Evolutionary conservation across 2,797 vertebrate genomes (phyloP).

Genomic region (Gobionotothen gibberifrons): DNA sequence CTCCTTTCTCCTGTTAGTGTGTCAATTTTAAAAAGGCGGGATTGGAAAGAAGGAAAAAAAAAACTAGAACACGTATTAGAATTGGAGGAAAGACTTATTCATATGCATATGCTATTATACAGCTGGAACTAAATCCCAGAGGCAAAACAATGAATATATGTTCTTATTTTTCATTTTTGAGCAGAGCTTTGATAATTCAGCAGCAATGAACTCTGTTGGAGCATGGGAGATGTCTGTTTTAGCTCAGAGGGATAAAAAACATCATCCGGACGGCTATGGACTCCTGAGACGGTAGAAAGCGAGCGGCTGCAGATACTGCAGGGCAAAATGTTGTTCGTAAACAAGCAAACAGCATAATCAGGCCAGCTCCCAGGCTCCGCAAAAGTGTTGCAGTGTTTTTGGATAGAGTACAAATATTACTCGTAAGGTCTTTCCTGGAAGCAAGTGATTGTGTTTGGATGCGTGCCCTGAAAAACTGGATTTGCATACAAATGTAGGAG

Average conservation of each 20-base stretch:
- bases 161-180: slow-evolving; percentile 24
- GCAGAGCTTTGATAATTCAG: slow-evolving; percentile 56
- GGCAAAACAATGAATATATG: slow-evolving; percentile 30
- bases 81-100: slow-evolving; percentile 23
- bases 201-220: slow-evolving; percentile 55
- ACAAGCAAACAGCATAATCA: slow-evolving; percentile 67
- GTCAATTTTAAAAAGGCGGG: background rate
- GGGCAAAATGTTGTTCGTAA: slow-evolving; percentile 61
- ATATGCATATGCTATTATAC: slow-evolving; percentile 42
- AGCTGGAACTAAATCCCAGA: slow-evolving; percentile 42
- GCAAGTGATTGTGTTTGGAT: slow-evolving; percentile 50
- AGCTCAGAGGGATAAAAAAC: slow-evolving; percentile 51
- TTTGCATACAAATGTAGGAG: slow-evolving; percentile 11
- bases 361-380: slow-evolving; percentile 58
- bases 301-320: slow-evolving; percentile 43
- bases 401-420: slow-evolving; percentile 51
- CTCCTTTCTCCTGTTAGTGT: background rate
- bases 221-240: slow-evolving; percentile 58
- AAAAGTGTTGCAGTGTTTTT: slow-evolving; percentile 40
- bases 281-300: slow-evolving; percentile 53
- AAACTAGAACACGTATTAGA: background rate
- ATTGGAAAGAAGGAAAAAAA: background rate
- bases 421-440: slow-evolving; percentile 47
- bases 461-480: slow-evolving; percentile 30
- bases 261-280: slow-evolving; percentile 47